Percentiles rank a stretch among this genome's conserved stretches.
phyloP scores from a whole-genome alignment of 2,113 vertebrate genomes.

The Gavialis gangeticus region DNA sequence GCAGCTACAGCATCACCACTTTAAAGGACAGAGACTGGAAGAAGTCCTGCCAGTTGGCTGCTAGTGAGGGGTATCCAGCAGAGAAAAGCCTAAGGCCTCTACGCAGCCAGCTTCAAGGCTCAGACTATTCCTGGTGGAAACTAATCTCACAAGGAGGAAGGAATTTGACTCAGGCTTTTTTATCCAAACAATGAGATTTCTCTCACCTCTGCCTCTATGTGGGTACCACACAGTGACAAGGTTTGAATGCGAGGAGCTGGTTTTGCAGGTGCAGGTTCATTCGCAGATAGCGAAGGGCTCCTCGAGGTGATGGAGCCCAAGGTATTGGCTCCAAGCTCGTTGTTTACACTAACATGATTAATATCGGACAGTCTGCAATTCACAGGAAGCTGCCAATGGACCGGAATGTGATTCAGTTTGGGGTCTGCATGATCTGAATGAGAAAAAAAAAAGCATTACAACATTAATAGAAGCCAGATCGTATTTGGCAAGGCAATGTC shows the following conservation, averaged over 20 bases:
- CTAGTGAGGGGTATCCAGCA: neutral
- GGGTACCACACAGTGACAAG: rapidly evolving
- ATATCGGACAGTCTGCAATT: neutral
- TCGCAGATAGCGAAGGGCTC: neutral
- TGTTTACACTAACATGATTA: neutral
- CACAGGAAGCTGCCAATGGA: conserved; percentile 15
- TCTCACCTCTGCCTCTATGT: rapidly evolving
- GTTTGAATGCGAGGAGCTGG: neutral
- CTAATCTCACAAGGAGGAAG: neutral
- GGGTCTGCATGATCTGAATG: neutral
- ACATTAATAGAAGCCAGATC: neutral
- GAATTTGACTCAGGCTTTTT: neutral
- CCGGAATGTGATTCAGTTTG: conserved; percentile 3
- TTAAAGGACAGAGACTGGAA: neutral
- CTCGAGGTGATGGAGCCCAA: neutral
- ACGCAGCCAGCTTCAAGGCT: neutral
- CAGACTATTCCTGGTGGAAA: neutral
- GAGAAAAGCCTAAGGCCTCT: neutral
- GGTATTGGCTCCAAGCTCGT: neutral
- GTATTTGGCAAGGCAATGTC: neutral
- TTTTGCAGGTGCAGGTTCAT: neutral
- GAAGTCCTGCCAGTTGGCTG: conserved; percentile 50
- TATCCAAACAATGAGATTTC: neutral
- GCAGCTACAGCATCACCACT: neutral
- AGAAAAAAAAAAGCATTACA: neutral